Evolutionary conservation across 1,140 invertebrate genomes (phyloP), one percentile per base, ranked within the genome.

Genomic region (Drosophila burlai): DNA sequence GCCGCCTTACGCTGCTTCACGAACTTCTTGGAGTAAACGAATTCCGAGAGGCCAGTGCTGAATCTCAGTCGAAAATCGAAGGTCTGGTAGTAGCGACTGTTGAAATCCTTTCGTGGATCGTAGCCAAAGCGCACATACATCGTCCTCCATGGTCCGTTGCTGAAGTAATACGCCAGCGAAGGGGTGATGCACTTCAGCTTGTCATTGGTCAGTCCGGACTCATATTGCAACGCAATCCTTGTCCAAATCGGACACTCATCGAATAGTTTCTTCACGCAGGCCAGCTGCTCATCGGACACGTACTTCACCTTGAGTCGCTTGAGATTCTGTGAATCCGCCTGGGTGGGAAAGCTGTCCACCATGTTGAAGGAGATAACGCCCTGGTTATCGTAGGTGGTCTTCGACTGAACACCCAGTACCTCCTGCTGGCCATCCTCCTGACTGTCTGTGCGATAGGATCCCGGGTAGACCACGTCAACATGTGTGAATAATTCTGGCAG

Each of bases 121-220:
- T 97, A 98, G 1, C 97, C 97, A 83, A 96, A 95, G 89, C 94
- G 95, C 0, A 97, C 95, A 96, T 98, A 99, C 87, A 97, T 94
- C 50, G 95, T 95, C 61, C 97, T 94, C 97, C 97, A 99, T 0
- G 98, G 98, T 0, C 98, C 98, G 77, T 95, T 96, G 15, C 94
- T 94, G 93, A 96, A 97, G 92, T 98, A 98, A 92, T 97, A 97
- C 0, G 97, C 97, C 2, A 97, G 93, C 31, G 95, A 94, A 0
- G 98, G 97, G 45, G 99, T 93, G 40, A 98, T 94, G 81, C 95
- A 95, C 93, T 97, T 98, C 1, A 98, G 89, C 34, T 95, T 95
- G 21, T 95, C 94, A 6, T 92, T 81, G 2, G 94, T 93, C 75
- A 96, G 94, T 38, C 95, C 95, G 1, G 95, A 96, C 26, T 95